These are phyloP conservation scores for Ptiloglossa arizonensis DNA, from an alignment of 1,140 invertebrate species.

Conservation along the genomic window DNA sequence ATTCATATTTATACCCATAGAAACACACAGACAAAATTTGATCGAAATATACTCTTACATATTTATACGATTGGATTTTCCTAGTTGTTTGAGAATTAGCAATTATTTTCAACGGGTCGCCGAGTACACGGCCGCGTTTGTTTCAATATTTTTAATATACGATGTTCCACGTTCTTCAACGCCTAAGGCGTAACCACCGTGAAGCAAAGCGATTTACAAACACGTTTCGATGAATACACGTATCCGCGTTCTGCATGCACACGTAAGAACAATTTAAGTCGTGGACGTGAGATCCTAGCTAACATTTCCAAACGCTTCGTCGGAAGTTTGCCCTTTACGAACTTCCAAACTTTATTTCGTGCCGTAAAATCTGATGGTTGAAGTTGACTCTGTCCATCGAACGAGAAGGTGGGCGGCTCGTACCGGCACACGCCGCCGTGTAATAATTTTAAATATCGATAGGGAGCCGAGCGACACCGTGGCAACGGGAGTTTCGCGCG, in stretches of 20 bases:
- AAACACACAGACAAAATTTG: too few species aligned
- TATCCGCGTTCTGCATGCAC: not conserved
- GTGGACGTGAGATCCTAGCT: not conserved
- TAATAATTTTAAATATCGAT: constrained; percentile 10
- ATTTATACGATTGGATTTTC: too few species aligned
- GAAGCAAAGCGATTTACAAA: constrained; percentile 14
- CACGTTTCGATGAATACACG: not conserved
- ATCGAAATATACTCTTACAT: too few species aligned
- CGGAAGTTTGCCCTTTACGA: constrained; percentile 9
- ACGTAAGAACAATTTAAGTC: constrained; percentile 23
- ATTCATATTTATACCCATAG: too few species aligned
- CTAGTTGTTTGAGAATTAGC: too few species aligned
- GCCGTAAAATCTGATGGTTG: constrained; percentile 28
- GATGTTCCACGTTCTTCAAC: too few species aligned
- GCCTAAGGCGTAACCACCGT: not conserved
- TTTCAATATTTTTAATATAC: too few species aligned
- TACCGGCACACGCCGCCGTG: too few species aligned
- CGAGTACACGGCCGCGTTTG: too few species aligned
- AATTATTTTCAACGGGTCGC: too few species aligned
- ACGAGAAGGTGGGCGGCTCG: not conserved
- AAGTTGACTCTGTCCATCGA: constrained; percentile 7
- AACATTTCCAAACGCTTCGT: not conserved
- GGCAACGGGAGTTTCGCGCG: not conserved
- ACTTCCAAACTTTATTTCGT: constrained; percentile 20
- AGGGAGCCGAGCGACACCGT: too few species aligned